Evolutionary conservation across 2,797 vertebrate species (phyloP).

Genomic region (Luscinia luscinia): DNA sequence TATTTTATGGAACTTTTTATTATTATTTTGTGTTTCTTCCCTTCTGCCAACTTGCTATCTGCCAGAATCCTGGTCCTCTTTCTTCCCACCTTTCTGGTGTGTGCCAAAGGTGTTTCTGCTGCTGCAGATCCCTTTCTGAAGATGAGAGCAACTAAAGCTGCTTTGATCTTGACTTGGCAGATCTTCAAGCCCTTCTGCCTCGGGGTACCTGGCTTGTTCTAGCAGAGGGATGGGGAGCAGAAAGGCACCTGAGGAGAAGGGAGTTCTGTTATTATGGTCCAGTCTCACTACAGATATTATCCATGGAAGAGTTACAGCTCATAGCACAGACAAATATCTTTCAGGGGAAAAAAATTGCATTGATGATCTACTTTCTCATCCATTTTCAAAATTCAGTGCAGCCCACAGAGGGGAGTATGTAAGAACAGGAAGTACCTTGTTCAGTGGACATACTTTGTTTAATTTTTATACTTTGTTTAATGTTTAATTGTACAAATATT

Average conservation of each 20-base stretch:
- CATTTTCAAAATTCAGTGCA: neutral
- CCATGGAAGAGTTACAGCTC: accelerated
- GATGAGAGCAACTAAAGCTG: neutral
- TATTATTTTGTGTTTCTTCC: neutral
- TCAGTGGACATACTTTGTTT: neutral
- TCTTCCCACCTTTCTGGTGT: neutral
- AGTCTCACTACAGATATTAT: neutral
- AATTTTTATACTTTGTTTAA: no score
- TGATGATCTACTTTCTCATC: neutral
- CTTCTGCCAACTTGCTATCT: neutral
- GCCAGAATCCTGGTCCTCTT: neutral
- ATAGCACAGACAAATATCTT: neutral
- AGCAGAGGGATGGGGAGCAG: neutral
- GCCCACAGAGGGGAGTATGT: neutral
- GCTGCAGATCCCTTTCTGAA: neutral
- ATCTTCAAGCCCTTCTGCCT: neutral
- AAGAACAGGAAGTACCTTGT: neutral
- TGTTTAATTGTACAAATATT: neutral
- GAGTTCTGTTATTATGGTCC: neutral
- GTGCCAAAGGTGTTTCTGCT: neutral
- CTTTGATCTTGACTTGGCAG: neutral
- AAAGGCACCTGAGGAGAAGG: neutral
- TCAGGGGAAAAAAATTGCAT: neutral
- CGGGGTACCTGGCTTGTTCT: neutral
- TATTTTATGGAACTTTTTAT: neutral